phyloP scores from a whole-genome alignment of 2,113 vertebrate genomes.

The Centrocercus urophasianus region DNA sequence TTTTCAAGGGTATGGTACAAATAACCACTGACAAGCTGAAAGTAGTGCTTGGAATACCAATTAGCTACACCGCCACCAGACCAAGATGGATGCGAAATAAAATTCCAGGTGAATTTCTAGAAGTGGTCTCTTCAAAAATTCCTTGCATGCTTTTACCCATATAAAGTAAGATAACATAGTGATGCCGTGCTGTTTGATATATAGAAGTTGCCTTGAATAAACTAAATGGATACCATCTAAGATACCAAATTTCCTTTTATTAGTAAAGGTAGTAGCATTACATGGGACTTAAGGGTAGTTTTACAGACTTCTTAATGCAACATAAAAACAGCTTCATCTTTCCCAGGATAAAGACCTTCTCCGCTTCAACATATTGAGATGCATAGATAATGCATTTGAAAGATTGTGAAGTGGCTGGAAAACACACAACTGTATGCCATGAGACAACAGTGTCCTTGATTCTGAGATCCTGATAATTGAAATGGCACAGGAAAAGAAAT shows the following conservation, averaged over 20 bases:
- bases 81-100: not conserved
- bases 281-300: not conserved
- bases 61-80: not conserved
- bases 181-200: not conserved
- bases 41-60: not conserved
- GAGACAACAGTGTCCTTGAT: not conserved
- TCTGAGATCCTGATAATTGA: not conserved
- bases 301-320: not conserved
- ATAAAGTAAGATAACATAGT: not conserved
- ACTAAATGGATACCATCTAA: not conserved
- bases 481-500: not conserved
- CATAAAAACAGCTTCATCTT: not conserved
- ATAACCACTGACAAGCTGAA: not conserved
- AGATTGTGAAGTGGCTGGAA: not conserved
- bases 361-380: not conserved
- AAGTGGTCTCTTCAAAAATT: not conserved
- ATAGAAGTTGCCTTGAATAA: not conserved
- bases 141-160: not conserved
- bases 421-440: not conserved
- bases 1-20: not conserved
- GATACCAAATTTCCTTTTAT: not conserved
- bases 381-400: not conserved
- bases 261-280: not conserved
- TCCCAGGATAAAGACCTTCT: not conserved
- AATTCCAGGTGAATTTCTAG: not conserved